These are phyloP conservation scores for Drosophila fulvimacula DNA, from an alignment of 2,888 invertebrate species.

Conservation along the genomic window DNA sequence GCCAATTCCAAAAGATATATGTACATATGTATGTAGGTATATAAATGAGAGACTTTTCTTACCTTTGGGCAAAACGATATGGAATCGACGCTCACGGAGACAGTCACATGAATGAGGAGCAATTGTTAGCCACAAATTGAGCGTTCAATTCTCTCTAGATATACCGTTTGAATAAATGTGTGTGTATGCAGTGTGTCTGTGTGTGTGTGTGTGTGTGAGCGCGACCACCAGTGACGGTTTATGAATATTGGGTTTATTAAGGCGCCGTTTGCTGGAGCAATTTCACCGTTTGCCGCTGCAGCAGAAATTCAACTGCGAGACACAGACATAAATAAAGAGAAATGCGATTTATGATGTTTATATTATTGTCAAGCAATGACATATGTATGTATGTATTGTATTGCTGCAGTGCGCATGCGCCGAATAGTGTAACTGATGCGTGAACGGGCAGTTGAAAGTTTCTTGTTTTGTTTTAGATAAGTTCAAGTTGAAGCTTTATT, in stretches of 20 bases:
- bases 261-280: conserved; percentile 2
- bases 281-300: conserved; percentile 13
- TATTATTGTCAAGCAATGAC: neutral
- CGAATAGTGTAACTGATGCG: conserved; percentile 40
- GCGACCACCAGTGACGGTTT: conserved; percentile 16
- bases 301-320: conserved; percentile 15
- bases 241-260: conserved; percentile 28
- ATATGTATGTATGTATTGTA: neutral
- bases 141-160: conserved; percentile 28
- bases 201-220: conserved; percentile 7
- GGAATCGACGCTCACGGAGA: conserved; percentile 19
- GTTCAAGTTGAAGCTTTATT: conserved; percentile 18
- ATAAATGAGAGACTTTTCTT: conserved; percentile 8
- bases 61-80: conserved; percentile 24
- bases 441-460: neutral
- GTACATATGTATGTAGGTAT: conserved; percentile 5
- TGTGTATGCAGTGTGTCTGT: conserved; percentile 1
- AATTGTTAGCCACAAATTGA: conserved; percentile 33
- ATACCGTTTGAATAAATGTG: conserved; percentile 15
- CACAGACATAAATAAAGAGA: conserved; percentile 1
- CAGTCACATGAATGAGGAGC: conserved; percentile 47
- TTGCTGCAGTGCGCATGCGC: conserved; percentile 45
- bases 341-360: conserved; percentile 30
- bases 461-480: conserved; percentile 8
- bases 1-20: conserved; percentile 5